Evolutionary conservation across 2,113 vertebrate species (phyloP), one percentile per base, ranked within the genome.

Genomic region (Corynorhinus townsendii): DNA sequence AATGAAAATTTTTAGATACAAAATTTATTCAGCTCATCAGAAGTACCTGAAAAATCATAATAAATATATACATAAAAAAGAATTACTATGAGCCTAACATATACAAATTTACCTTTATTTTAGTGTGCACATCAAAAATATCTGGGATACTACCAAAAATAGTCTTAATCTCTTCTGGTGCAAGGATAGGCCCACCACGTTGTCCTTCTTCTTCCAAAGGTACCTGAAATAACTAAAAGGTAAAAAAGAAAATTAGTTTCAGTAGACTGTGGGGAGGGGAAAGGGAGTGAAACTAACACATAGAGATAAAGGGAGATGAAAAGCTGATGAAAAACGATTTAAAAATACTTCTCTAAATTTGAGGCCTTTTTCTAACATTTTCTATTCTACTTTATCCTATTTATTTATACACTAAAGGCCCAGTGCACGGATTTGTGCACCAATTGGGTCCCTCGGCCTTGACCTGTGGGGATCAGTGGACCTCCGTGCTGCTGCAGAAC

Each of bases 111-210:
- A 99, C 99, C 99, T 99, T 99, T 96, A 99, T 99, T 97, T 99
- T 99, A 72, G 97, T 99, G 95, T 99, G 99, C 24, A 99, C 99
- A 33, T 99, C 99, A 86, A 99, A 99, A 97, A 99, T 99, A 95
- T 99, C 99, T 56, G 99, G 99, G 96, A 99, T 99, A 97, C 99
- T 99, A 97, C 99, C 99, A 97, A 99, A 99, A 98, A 99, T 99
- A 11, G 99, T 99, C 97, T 99, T 99, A 47, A 99, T 99, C 97
- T 99, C 99, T 97, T 99, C 99, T 89, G 98, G 99, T 47, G 99
- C 99, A 97, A 99, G 99, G 94, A 99, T 99, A 47, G 99, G 99
- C 33, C 99, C 99, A 16, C 99, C 99, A 49, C 99, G 98, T 59
- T 99, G 99, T 35, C 99, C 99, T 93, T 99, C 99, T 90, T 99